A percentile compares a stretch with the other conserved stretches of the same genome.
Evolutionary conservation across 2,113 vertebrate species (phyloP).

Genomic region (Rynchops niger): DNA sequence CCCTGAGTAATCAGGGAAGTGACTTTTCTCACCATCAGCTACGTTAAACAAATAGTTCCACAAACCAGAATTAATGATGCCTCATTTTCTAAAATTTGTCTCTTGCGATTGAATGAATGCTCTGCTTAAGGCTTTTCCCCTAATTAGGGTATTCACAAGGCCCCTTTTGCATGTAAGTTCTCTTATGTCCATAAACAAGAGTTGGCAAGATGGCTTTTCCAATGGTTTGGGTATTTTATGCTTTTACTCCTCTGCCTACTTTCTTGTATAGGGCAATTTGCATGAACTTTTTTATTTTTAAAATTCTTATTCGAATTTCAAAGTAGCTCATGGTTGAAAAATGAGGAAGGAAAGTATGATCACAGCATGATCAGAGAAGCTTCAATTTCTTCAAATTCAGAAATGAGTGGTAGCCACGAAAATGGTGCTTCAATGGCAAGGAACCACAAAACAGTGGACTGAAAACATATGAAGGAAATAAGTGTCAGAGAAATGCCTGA

Average conservation of each 20-base stretch:
- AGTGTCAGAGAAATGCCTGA: neutral
- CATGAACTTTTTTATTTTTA: neutral
- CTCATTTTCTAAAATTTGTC: neutral
- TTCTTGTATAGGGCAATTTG: neutral
- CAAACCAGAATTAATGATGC: neutral
- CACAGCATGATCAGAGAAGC: neutral
- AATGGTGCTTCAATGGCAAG: neutral
- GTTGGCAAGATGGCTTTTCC: neutral
- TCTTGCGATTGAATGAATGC: neutral
- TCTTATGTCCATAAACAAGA: neutral
- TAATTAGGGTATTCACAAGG: neutral
- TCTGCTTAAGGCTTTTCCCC: neutral
- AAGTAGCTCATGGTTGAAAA: neutral
- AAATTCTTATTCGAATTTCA: neutral
- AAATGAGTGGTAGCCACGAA: neutral
- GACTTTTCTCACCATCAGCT: neutral
- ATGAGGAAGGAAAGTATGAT: neutral
- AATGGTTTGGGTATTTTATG: neutral
- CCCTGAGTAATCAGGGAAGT: neutral
- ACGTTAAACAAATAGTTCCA: neutral
- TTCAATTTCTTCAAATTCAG: neutral
- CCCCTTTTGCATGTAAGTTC: neutral
- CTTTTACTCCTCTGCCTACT: neutral
- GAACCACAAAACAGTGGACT: neutral
- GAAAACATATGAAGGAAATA: neutral